Evolutionary conservation across 1,140 invertebrate species (phyloP), one percentile per base, ranked within the genome.

Genomic region (Leptopilina boulardi): DNA sequence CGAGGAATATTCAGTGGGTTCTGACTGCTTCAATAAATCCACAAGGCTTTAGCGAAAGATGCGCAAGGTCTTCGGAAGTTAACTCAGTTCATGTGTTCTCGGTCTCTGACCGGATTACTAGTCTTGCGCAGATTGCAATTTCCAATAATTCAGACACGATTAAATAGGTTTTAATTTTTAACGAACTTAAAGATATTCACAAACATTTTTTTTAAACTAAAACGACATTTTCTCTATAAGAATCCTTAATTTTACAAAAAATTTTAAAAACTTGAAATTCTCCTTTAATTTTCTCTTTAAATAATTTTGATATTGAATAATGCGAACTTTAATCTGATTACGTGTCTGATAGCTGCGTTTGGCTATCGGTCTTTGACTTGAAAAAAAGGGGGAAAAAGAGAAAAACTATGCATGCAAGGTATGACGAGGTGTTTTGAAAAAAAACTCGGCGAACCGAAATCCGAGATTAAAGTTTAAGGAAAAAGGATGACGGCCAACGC

Each of bases 401-500:
- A 56, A 54, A 54, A 56, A 56, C 21, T 56, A 21, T 8, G 2
- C 11, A 11, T 34, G 23, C 21, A 15, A n/a, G 5, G 59, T 66
- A 66, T 34, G 59, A 66, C 59, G 59, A 66, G 59, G 59, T 66
- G 59, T 66, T 30, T n/a, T 66, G 13, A 51, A 51, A 66, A 66
- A 66, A 66, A 66, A 66, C 15, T 66, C 13, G 23, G 59, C 59
- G 59, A 66, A 66, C 59, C 59, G 59, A 66, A 66, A 66, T 66
- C 59, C 59, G 23, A 13, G 42, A 74, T 51, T 44, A 77, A 73
- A 59, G n/a, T 38, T 26, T 51, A n/a, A 73, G n/a, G 10, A 41
- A 71, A 72, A 59, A 54, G 76, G 80, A 77, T 73, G 80, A 83
- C 78, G 59, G 59, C 59, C 59, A 54, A 66, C 59, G 59, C 59